A percentile compares a stretch with the other conserved stretches of the same genome.
Evolutionary conservation across 2,888 invertebrate genomes (phyloP).

Genomic region (Dicyrtoma fusca): DNA sequence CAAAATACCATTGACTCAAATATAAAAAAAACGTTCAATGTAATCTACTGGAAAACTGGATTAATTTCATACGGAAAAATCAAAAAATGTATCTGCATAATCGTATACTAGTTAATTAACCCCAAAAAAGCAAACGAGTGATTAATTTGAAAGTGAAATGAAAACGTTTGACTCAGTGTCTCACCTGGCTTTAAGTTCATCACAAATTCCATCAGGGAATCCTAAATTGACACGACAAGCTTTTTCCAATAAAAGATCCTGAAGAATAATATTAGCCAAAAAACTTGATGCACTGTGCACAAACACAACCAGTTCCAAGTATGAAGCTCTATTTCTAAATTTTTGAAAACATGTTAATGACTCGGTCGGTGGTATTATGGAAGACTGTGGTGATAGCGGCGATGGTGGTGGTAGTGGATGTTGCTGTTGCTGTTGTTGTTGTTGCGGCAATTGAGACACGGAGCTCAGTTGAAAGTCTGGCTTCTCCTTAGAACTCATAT

Average conservation of each 20-base stretch:
- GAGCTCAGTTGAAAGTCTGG: slow-evolving; percentile 15
- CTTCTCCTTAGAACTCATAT: slow-evolving; percentile 23
- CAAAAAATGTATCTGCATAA: too few species aligned
- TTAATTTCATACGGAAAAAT: too few species aligned
- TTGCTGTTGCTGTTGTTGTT: neutral
- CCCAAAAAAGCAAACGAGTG: too few species aligned
- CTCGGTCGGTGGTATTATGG: neutral
- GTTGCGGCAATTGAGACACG: slow-evolving; percentile 8
- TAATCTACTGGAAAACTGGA: too few species aligned
- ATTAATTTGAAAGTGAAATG: too few species aligned
- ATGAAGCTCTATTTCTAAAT: slow-evolving; percentile 16
- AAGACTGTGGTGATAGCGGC: neutral
- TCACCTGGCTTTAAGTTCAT: slow-evolving; percentile 31
- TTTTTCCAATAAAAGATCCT: slow-evolving; percentile 49
- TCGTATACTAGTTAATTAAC: too few species aligned
- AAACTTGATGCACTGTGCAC: slow-evolving; percentile 29
- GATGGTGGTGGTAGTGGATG: neutral
- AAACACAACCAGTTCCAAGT: slow-evolving; percentile 25
- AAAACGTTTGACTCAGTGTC: too few species aligned
- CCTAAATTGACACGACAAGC: slow-evolving; percentile 49
- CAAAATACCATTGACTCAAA: too few species aligned
- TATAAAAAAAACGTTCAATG: too few species aligned
- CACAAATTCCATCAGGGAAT: slow-evolving; percentile 47
- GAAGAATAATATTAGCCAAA: slow-evolving; percentile 45
- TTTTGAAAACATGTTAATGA: slow-evolving; percentile 20